phyloP scores from a whole-genome alignment of 2,888 invertebrate species.

The Sinopyrophorus schimmeli region DNA sequence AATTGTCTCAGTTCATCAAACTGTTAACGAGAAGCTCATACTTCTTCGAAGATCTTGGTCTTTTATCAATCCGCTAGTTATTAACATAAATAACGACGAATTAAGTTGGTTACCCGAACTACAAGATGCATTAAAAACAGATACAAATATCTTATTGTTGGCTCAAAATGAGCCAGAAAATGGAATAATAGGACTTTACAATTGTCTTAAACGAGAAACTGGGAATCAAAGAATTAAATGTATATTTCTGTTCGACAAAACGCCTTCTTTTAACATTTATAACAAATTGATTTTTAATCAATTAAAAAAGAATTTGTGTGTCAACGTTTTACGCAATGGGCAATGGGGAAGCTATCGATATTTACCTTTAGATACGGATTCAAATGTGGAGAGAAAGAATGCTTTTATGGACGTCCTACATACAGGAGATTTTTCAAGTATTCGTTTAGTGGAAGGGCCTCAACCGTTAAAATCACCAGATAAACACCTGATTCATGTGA shows the following conservation, averaged over 20 bases:
- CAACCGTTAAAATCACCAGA: no score
- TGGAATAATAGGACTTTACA: slow-evolving; percentile 86
- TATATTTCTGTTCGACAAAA: no score
- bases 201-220: slow-evolving; percentile 80
- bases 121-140: slow-evolving; percentile 45
- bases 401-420: no score
- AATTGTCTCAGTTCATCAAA: slow-evolving; percentile 58
- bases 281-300: no score
- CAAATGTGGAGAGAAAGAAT: no score
- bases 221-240: slow-evolving; percentile 61
- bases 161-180: slow-evolving; percentile 68
- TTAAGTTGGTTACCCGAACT: slow-evolving; percentile 61
- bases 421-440: no score
- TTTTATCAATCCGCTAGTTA: slow-evolving; percentile 56
- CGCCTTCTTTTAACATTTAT: no score
- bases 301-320: slow-evolving; percentile 71
- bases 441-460: no score
- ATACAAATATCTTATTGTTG: slow-evolving; percentile 59
- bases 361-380: slow-evolving; percentile 63
- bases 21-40: slow-evolving; percentile 59
- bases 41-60: slow-evolving; percentile 59
- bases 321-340: slow-evolving; percentile 73
- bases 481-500: no score
- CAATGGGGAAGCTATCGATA: slow-evolving; percentile 75
- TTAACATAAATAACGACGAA: slow-evolving; percentile 55